These are phyloP conservation scores for Scaptodrosophila lebanonensis DNA, from an alignment of 1,140 invertebrate species.

Conservation along the genomic window DNA sequence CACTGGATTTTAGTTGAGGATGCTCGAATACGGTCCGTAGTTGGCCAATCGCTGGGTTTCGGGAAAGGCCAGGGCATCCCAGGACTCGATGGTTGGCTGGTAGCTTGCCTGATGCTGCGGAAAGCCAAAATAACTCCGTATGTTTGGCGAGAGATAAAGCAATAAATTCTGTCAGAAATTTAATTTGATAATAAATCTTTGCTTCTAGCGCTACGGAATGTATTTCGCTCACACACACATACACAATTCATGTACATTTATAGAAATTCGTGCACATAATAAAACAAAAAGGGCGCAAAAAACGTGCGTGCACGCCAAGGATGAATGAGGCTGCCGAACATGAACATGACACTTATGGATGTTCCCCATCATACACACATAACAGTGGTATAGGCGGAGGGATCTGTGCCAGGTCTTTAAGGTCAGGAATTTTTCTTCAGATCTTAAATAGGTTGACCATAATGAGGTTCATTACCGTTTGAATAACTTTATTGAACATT, in stretches of 20 bases:
- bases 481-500: no score
- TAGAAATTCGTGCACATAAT: conserved; percentile 75
- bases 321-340: conserved; percentile 74
- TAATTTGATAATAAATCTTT: conserved; percentile 78
- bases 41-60: conserved; percentile 24
- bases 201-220: conserved; percentile 77
- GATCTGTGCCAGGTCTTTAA: no score
- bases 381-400: background rate
- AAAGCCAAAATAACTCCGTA: conserved; percentile 72
- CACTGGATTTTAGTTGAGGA: conserved; percentile 30
- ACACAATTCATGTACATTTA: conserved; percentile 42
- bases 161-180: conserved; percentile 78
- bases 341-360: conserved; percentile 77
- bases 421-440: no score
- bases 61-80: no score
- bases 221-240: conserved; percentile 68
- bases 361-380: conserved; percentile 42
- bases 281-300: conserved; percentile 74
- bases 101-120: conserved; percentile 56
- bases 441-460: no score
- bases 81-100: conserved; percentile 25
- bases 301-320: conserved; percentile 75
- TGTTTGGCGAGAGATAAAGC: conserved; percentile 77
- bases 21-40: no score
- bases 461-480: no score